Percentiles rank a stretch among this genome's conserved stretches.
Evolutionary conservation across 2,797 vertebrate genomes (phyloP).

Genomic region (Silurus lanzhouensis): DNA sequence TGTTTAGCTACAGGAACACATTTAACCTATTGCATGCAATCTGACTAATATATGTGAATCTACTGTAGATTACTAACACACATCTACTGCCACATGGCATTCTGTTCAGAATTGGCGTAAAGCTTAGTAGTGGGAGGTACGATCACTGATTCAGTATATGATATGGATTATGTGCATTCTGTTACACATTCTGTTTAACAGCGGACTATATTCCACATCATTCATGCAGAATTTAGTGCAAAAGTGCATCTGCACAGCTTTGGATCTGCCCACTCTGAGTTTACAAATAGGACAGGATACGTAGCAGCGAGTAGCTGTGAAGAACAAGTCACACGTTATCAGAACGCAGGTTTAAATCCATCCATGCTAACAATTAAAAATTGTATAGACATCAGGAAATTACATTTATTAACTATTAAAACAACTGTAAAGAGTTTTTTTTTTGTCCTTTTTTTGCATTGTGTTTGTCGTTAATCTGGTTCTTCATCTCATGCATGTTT

Average conservation of each 20-base stretch:
- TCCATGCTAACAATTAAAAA: no score
- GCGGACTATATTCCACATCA: neutral
- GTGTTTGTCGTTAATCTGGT: neutral
- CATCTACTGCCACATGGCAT: neutral
- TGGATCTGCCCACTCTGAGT: neutral
- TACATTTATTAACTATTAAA: no score
- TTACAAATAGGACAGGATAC: neutral
- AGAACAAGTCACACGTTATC: neutral
- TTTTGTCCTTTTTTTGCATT: neutral
- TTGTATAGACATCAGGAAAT: no score
- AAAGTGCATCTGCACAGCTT: neutral
- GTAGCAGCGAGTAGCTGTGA: neutral
- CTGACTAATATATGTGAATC: neutral
- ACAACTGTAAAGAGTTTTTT: neutral
- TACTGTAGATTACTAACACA: neutral
- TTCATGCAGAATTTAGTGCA: neutral
- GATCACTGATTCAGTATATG: neutral
- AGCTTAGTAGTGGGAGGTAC: neutral
- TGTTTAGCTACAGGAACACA: neutral
- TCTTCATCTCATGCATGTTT: neutral
- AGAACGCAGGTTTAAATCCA: no score
- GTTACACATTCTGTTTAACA: neutral
- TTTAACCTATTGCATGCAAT: neutral
- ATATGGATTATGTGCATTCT: neutral
- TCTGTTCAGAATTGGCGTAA: no score